Evolutionary conservation across 2,113 vertebrate species (phyloP).

Genomic region (Myiozetetes cayanensis): DNA sequence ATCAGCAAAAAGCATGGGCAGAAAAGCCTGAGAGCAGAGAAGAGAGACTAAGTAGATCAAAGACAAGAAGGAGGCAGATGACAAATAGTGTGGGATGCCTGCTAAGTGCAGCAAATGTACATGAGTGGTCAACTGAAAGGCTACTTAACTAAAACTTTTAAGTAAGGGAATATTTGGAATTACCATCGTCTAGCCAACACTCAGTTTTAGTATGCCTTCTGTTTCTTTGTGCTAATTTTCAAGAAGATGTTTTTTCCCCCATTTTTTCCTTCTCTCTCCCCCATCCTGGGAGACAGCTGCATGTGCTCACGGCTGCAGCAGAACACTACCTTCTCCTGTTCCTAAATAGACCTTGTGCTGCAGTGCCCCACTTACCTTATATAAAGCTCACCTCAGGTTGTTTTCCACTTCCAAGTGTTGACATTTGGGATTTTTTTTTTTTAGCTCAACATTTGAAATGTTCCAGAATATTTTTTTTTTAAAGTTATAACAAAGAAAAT

Average conservation of each 20-base stretch:
- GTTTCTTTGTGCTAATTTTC: background rate
- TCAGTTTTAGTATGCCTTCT: background rate
- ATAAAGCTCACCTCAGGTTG: background rate
- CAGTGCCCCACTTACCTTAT: slow-evolving; percentile 2
- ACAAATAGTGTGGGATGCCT: background rate
- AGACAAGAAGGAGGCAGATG: background rate
- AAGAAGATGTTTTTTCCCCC: background rate
- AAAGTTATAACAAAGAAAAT: background rate
- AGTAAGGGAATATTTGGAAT: background rate
- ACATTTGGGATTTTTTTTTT: background rate
- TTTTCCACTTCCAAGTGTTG: background rate
- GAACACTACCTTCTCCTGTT: background rate
- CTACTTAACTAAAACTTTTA: background rate
- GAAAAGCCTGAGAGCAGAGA: background rate
- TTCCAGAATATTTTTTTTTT: background rate
- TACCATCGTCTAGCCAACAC: background rate
- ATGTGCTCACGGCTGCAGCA: background rate
- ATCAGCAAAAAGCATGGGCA: background rate
- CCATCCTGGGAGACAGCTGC: background rate
- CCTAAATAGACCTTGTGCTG: background rate
- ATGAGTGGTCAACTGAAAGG: background rate
- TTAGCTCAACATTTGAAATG: background rate
- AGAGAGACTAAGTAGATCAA: background rate
- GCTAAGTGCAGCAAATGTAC: background rate
- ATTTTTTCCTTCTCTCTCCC: background rate